Evolutionary conservation across 2,113 vertebrate genomes (phyloP).

Genomic region (Caretta caretta): DNA sequence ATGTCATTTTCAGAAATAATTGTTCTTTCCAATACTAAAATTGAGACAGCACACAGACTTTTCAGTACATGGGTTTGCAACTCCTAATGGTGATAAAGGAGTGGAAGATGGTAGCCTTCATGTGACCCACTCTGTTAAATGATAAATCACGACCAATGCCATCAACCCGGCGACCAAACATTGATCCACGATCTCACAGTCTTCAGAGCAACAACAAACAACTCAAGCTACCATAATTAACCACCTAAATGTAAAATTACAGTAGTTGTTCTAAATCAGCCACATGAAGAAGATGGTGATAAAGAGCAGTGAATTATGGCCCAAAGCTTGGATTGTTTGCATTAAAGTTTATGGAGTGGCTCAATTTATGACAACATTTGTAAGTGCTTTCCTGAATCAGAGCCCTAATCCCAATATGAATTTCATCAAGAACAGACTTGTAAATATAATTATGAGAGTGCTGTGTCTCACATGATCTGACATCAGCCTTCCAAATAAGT

Average conservation of each 20-base stretch:
- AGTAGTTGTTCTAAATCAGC: no score
- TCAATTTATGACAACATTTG: not conserved
- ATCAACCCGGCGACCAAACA: no score
- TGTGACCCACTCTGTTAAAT: no score
- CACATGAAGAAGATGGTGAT: no score
- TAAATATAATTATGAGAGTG: not conserved
- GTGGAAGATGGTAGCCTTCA: not conserved
- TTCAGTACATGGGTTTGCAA: not conserved
- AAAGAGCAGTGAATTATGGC: not conserved
- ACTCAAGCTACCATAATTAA: no score
- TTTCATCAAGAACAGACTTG: not conserved
- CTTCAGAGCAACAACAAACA: no score
- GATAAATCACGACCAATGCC: no score
- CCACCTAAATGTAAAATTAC: no score
- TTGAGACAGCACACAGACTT: not conserved
- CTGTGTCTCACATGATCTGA: not conserved
- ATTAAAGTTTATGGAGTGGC: accelerated
- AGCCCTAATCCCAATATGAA: not conserved
- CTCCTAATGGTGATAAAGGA: not conserved
- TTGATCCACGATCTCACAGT: no score
- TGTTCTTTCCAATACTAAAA: not conserved
- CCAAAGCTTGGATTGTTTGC: not conserved
- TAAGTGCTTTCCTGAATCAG: not conserved
- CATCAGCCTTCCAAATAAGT: not conserved
- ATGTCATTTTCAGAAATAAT: not conserved